phyloP scores from a whole-genome alignment of 2,888 invertebrate genomes.

The Thera obeliscata region DNA sequence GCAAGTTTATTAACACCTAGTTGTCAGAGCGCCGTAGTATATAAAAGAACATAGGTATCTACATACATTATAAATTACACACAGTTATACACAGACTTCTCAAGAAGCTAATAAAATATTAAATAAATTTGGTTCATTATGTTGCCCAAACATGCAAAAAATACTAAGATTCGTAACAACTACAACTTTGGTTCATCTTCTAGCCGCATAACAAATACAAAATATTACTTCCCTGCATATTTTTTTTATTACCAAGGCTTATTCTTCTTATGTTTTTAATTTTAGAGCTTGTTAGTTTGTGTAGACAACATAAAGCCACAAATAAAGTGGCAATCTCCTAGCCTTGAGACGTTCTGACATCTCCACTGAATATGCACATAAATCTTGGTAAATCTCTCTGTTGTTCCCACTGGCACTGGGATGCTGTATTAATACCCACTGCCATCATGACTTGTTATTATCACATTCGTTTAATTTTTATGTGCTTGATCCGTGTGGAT shows the following conservation, averaged over 20 bases:
- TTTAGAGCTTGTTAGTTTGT: slow-evolving; percentile 23
- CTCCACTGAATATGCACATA: slow-evolving; percentile 61
- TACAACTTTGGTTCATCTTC: background rate
- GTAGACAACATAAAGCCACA: slow-evolving; percentile 29
- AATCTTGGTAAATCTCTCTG: slow-evolving; percentile 66
- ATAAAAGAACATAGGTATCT: no score
- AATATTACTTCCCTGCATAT: background rate
- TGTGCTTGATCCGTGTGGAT: slow-evolving; percentile 2
- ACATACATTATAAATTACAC: no score
- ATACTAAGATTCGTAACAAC: no score
- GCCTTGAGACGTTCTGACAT: slow-evolving; percentile 62
- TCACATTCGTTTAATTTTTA: slow-evolving; percentile 32
- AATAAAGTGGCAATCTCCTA: slow-evolving; percentile 42
- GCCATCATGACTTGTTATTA: slow-evolving; percentile 50
- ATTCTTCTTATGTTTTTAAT: slow-evolving; percentile 2
- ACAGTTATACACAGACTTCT: no score
- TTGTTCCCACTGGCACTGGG: slow-evolving; percentile 51
- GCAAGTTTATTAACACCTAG: no score
- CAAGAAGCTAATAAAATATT: no score
- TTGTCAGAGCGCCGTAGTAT: no score
- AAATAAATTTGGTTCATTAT: no score
- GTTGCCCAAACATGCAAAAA: no score
- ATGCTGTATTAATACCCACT: slow-evolving; percentile 38
- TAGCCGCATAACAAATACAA: background rate
- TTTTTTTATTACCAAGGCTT: slow-evolving; percentile 8